Conservation (phyloP, 35 echinoderm and acorn worm genomes). For the Strongylocentrotus purpuratus region DNA sequence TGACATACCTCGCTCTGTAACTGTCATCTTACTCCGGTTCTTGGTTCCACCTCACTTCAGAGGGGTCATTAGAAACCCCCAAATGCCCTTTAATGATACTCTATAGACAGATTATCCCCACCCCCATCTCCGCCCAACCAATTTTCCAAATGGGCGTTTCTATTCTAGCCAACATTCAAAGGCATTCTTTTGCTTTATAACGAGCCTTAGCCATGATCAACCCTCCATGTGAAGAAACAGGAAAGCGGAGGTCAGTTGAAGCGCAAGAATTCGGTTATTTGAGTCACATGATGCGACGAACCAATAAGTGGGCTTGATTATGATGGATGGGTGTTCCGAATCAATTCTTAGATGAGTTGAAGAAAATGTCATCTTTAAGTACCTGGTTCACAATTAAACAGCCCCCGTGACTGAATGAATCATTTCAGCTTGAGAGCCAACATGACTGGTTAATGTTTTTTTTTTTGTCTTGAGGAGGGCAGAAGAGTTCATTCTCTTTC, state of each 20-base stretch:
- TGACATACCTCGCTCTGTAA: not conserved
- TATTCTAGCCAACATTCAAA: not conserved
- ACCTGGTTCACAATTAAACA: not conserved
- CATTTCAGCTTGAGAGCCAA: not conserved
- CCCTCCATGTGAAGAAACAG: not conserved
- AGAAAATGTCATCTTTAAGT: conserved; percentile 19
- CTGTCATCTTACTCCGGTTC: not conserved
- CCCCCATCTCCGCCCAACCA: conserved; percentile 12
- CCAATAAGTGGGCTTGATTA: not conserved
- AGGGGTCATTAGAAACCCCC: conserved; percentile 38
- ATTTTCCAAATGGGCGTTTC: conserved; percentile 26
- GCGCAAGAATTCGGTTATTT: not conserved
- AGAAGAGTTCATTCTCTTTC: not conserved
- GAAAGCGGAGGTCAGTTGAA: not conserved
- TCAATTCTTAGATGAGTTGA: conserved; percentile 12
- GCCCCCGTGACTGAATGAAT: not conserved
- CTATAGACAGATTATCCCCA: conserved; percentile 27
- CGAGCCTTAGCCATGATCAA: not conserved
- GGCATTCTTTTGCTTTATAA: not conserved
- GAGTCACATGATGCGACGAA: not conserved
- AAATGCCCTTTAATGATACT: conserved; percentile 30
- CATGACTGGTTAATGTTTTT: not conserved
- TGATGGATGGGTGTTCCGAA: not conserved
- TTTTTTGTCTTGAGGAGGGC: not conserved
- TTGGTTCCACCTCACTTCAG: not conserved